Evolutionary conservation across 2,888 invertebrate species (phyloP).

Genomic region (Papilio elwesi): DNA sequence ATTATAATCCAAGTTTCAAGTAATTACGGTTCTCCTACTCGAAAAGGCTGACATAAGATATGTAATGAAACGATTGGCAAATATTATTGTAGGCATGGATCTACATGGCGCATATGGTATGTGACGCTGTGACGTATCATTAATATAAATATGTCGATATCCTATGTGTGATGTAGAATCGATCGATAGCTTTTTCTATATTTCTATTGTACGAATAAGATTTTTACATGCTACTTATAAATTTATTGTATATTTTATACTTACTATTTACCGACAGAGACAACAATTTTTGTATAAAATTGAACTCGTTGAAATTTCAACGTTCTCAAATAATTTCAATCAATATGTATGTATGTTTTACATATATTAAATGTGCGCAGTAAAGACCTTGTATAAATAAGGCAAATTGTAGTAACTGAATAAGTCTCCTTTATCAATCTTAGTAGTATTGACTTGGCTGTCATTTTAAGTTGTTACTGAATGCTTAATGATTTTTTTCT

Average conservation of each 20-base stretch:
- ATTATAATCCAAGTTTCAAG: constrained; percentile 76
- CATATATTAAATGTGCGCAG: constrained; percentile 32
- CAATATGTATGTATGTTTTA: constrained; percentile 27
- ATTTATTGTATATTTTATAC: constrained; percentile 77
- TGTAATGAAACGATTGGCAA: constrained; percentile 78
- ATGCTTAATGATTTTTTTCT: not conserved
- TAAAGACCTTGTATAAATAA: constrained; percentile 32
- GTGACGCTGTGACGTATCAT: constrained; percentile 49
- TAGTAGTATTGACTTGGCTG: constrained; percentile 25
- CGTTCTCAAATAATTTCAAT: constrained; percentile 45
- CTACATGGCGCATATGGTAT: constrained; percentile 63
- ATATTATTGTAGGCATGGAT: constrained; percentile 66
- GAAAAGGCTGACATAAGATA: constrained; percentile 81
- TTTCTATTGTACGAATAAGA: constrained; percentile 75
- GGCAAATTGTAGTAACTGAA: constrained; percentile 29
- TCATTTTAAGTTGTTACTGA: constrained; percentile 30
- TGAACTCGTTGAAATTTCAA: constrained; percentile 42
- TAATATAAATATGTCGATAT: constrained; percentile 50
- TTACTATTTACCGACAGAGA: constrained; percentile 59
- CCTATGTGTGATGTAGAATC: constrained; percentile 69
- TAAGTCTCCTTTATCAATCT: constrained; percentile 34
- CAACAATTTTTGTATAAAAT: constrained; percentile 51
- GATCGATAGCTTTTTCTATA: constrained; percentile 79
- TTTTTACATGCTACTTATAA: constrained; percentile 74
- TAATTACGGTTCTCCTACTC: constrained; percentile 81